Evolutionary conservation across 1,140 invertebrate species (phyloP), one percentile per base, ranked within the genome.

Genomic region (Hesperophylax magnus): DNA sequence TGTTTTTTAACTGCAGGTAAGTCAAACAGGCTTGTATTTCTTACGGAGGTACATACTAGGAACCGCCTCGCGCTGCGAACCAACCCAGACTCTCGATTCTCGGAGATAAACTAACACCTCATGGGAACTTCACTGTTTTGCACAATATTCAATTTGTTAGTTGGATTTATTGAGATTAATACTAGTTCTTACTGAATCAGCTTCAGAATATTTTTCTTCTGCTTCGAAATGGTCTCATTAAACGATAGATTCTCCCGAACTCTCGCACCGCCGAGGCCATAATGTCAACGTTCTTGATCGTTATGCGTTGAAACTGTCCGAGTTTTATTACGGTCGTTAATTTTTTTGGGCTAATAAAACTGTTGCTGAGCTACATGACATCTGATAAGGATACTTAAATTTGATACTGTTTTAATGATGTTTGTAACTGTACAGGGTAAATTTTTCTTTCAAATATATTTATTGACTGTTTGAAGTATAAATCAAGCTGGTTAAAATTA

Each of bases 381-480:
- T 72, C 69, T 72, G 69, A 72, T 72, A 72, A 72, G 47, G 52
- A 72, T 72, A 72, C n/a, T 72, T 53, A 72, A 72, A 72, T 53
- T 53, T 72, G 69, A 72, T 72, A 54, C 69, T 72, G 47, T 72
- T 72, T 72, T 72, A 72, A 72, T 72, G 69, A 53, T 72, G 22
- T 72, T 72, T 72, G 9, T 53, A 72, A 72, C 69, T 54, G 69
- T 72, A 72, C 52, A 56, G 47, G 17, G 69, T 72, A 72, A 22
- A 54, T 72, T 54, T 72, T 72, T 54, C 69, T 2, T 39, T 47
- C n/a, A 18, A 72, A 54, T 27, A 11, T 72, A 24, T 72, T 72
- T 72, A 72, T 72, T 24, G 52, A 54, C 52, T 72, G 69, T 54
- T 72, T 72, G 69, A 53, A 72, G 53, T 72, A 72, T 72, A 72